Base-by-base conservation (phyloP, 2,113 vertebrate species). In the Otocyon megalotis region DNA sequence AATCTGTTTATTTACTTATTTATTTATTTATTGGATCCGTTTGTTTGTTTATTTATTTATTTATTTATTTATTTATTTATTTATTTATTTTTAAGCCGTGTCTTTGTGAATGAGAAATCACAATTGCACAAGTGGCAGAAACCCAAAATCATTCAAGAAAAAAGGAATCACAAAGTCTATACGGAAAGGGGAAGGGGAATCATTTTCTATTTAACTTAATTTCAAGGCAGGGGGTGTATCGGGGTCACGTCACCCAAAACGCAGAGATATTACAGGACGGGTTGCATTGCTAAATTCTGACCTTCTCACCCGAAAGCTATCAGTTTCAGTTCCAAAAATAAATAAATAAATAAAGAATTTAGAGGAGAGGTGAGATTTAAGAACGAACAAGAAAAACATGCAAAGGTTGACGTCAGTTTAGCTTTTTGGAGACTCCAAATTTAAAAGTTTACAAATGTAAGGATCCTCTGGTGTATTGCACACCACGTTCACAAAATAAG, bases 121-220 rank as follows among this genome's bases (percentile, higher is more conserved):
- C 32, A 92, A 72, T 4, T 80, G 24, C 5, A 85, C 19, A 93
- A 85, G 22, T 94, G 65, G 26, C 20, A 91, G 93, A 95, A 89
- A 93, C 9, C 50, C 86, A 74, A 90, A 90, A 88, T 60, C 10
- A 85, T 74, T 76, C 77, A 79, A 56, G 32, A 71, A 26, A 54
- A 79, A 56, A 32, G 35, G 37, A 43, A 60, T 53, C 43, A 74
- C 50, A 60, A 56, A 58, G 5, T 3, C 12, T 32, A n/a, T 56
- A 79, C 19, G 43, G 63, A 80, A 86, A 71, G 30, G 20, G 24
- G 11, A 87, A 86, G 24, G 50, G 17, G 30, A 72, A 63, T 50
- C 15, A 8, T 28, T 24, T 69, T 35, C 48, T 58, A 86, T 53
- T 84, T 77, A 58, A 81, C 12, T 35, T 35, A 74, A 77, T 62